Base-by-base conservation (phyloP, 2,797 vertebrate species). In the Lindbergichthys nudifrons region DNA sequence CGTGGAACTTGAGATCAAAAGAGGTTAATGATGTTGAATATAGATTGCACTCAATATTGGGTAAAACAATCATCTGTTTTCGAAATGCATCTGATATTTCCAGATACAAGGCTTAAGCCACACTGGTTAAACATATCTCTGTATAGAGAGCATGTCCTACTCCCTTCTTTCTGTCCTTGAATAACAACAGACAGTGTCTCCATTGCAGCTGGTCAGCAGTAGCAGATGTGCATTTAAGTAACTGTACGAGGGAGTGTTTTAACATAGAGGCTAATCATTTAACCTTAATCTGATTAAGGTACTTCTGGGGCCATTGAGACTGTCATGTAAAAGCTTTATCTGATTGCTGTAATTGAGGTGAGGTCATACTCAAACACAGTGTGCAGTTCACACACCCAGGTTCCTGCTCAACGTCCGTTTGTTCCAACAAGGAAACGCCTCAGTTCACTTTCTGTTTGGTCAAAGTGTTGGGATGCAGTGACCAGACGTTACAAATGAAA, bases 311-410 rank as follows among this genome's bases (percentile, higher is more conserved):
- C 47, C 57, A 23, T 72, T 76, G 71, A 63, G 77, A 36, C 71
- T 67, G 65, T 68, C 65, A 43, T 42, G 41, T 69, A 26, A 75
- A 71, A 54, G 13, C 43, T 56, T 74, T 71, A 82, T 84, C 75
- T 67, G 73, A 69, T 66, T 30, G 42, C n/a, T 19, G 64, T 75
- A 72, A 82, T 67, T 66, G 45, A 74, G 5, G 19, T 39, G 52
- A 72, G 45, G 18, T 62, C 70, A 59, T 23, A 46, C 23, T 56
- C 1, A 19, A 56, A 65, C 30, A 2, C 12, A 39, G 58, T 14
- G 58, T 14, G 32, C 10, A 1, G 50, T 59, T 14, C 43, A 54
- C 54, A 73, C 73, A 30, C 64, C 36, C 45, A 62, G 46, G 15
- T 53, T 23, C 45, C 45, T 45, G 30, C 66, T 65, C 45, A 6